Percentiles rank a stretch among this genome's conserved stretches.
Evolutionary conservation across 2,797 vertebrate genomes (phyloP).

Genomic region (Passerculus sandwichensis): DNA sequence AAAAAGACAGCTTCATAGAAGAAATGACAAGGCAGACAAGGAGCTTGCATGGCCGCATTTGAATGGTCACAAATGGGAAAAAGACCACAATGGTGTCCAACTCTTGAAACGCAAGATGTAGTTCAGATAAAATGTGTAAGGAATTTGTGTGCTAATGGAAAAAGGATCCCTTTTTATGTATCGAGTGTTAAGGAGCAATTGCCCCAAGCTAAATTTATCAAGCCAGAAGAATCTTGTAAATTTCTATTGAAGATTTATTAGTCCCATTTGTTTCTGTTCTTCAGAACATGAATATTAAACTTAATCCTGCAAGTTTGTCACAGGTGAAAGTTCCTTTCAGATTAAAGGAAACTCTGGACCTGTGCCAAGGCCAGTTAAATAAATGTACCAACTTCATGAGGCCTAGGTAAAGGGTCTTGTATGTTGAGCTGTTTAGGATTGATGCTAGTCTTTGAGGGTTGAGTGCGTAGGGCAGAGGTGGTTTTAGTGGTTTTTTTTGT

Average conservation of each 20-base stretch:
- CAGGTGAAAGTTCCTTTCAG: constrained; percentile 13
- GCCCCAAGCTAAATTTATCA: constrained; percentile 62
- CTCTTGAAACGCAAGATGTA: background rate
- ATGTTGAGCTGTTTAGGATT: background rate
- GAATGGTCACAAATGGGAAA: background rate
- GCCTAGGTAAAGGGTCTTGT: background rate
- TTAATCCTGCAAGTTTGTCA: background rate
- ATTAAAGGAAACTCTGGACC: background rate
- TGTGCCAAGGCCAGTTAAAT: constrained; percentile 1
- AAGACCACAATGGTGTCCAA: background rate
- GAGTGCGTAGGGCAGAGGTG: background rate
- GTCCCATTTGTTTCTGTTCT: constrained; percentile 83
- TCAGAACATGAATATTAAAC: constrained; percentile 33
- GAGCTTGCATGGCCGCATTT: background rate
- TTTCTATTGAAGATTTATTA: constrained; percentile 83
- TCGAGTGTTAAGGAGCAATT: background rate
- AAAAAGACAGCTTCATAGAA: background rate
- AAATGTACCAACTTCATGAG: background rate
- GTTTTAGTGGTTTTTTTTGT: background rate
- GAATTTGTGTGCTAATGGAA: constrained; percentile 23
- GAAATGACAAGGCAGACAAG: background rate
- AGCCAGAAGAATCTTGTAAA: constrained; percentile 79
- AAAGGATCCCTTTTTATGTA: background rate
- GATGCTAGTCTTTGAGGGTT: background rate
- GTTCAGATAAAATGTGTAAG: background rate